Evolutionary conservation across 2,113 vertebrate species (phyloP), one percentile per base, ranked within the genome.

Genomic region (Sorex fumeus): DNA sequence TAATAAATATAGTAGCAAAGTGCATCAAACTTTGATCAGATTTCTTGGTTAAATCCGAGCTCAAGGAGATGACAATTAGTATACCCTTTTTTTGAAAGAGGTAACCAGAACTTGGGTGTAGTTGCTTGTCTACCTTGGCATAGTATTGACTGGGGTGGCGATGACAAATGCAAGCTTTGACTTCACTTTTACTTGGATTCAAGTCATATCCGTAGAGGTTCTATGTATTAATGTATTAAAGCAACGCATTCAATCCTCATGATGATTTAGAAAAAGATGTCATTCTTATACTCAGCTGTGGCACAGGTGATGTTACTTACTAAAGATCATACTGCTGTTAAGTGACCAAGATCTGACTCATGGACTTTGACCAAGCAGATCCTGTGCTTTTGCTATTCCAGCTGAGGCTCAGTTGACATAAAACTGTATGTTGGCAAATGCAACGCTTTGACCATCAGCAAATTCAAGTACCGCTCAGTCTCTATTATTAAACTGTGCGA

Each of bases 121-220:
- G 40, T 34, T 15, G 8, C 45, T 53, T 60, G 15, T 62, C 70
- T 34, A 1, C 27, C 57, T 6, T 18, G 30, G 50, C 2, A 6
- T 0, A 7, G 34, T 27, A 9, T 15, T 60, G 76, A 72, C 36
- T 5, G 0, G 0, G 0, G 4, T 2, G 32, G 75, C 30, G 57
- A 19, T 1, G 30, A 23, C 1, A 18, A 16, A 15, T 36, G 30
- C 69, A 32, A 23, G 13, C 30, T 53, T 4, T 9, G 43, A 28
- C 27, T 0, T 3, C 0, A 32, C 28, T 21, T 60, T 53, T 12
- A 4, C 45, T 34, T 28, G 1, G 66, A 21, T 5, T 57, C 69
- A 2, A 30, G 15, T 7, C 0, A 23, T 45, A 4, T 50, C 34
- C 69, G 27, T 8, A 34, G 45, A 34, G 34, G n/a, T 76, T 66